A percentile compares a stretch with the other conserved stretches of the same genome.
Evolutionary conservation across 2,888 invertebrate species (phyloP).

Genomic region (Apocheima hispidaria): DNA sequence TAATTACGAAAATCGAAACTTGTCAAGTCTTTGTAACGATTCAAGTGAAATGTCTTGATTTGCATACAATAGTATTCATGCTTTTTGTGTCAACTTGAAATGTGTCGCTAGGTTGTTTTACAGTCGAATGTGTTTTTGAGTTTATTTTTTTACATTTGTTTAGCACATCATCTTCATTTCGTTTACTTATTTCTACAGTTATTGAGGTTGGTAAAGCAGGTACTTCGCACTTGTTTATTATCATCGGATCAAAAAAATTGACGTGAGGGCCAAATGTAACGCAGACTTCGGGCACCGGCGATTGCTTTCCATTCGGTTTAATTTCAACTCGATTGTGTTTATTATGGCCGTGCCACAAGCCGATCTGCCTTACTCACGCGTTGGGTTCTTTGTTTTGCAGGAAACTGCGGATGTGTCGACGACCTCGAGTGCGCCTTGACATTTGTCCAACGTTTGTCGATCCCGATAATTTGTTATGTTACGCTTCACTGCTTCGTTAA

Average conservation of each 20-base stretch:
- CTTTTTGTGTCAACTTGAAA: constrained; percentile 22
- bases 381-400: constrained; percentile 54
- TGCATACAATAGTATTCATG: constrained; percentile 27
- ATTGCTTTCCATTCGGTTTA: constrained; percentile 20
- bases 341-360: constrained; percentile 42
- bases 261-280: constrained; percentile 10
- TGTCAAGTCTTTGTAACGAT: constrained; percentile 12
- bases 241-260: constrained; percentile 16
- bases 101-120: neutral
- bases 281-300: constrained; percentile 2
- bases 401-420: constrained; percentile 54
- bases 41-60: constrained; percentile 13
- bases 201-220: neutral
- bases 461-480: constrained; percentile 21
- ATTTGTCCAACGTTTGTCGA: constrained; percentile 54
- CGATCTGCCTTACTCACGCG: constrained; percentile 40
- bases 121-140: constrained; percentile 18
- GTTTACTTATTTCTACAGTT: neutral
- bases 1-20: constrained; percentile 2
- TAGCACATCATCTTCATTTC: neutral
- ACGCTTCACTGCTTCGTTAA: constrained; percentile 4
- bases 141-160: neutral
- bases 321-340: constrained; percentile 39
- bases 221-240: constrained; percentile 6
- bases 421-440: constrained; percentile 59